phyloP scores from a whole-genome alignment of 2,888 invertebrate species.

The Pecten maximus region DNA sequence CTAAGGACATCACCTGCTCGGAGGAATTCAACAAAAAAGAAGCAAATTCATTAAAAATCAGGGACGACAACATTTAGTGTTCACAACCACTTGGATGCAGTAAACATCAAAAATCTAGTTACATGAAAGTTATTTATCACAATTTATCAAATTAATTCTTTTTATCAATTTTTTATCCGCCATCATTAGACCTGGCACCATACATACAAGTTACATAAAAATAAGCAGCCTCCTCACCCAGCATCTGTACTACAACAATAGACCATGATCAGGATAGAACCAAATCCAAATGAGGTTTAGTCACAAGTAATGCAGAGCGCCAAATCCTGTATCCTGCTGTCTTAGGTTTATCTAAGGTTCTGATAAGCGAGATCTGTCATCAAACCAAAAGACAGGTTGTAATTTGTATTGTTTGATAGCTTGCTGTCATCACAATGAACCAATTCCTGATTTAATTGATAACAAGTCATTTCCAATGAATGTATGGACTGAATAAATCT shows the following conservation, averaged over 20 bases:
- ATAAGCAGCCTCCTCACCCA: not conserved
- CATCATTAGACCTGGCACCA: not conserved
- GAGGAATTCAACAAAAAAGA: not conserved
- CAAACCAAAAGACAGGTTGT: too few relatives aligned
- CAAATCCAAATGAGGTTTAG: slow-evolving; percentile 3
- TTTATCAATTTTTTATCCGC: not conserved
- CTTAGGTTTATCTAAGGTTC: not conserved
- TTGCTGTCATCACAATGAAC: too few relatives aligned
- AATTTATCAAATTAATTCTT: not conserved
- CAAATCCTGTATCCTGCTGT: not conserved
- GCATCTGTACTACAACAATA: not conserved
- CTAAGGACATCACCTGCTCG: slow-evolving; percentile 11
- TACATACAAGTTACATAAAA: slow-evolving; percentile 13
- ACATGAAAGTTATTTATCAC: not conserved
- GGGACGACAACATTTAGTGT: slow-evolving; percentile 11
- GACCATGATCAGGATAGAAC: not conserved
- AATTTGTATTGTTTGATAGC: too few relatives aligned
- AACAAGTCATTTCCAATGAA: not conserved
- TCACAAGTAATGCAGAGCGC: not conserved
- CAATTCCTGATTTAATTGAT: not conserved
- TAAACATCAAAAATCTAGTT: not conserved
- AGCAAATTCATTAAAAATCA: slow-evolving; percentile 14
- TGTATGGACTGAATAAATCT: too few relatives aligned
- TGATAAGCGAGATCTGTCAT: not conserved
- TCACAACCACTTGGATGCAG: not conserved